Base-by-base conservation (phyloP, 2,113 vertebrate genomes). In the Dasypus novemcinctus region DNA sequence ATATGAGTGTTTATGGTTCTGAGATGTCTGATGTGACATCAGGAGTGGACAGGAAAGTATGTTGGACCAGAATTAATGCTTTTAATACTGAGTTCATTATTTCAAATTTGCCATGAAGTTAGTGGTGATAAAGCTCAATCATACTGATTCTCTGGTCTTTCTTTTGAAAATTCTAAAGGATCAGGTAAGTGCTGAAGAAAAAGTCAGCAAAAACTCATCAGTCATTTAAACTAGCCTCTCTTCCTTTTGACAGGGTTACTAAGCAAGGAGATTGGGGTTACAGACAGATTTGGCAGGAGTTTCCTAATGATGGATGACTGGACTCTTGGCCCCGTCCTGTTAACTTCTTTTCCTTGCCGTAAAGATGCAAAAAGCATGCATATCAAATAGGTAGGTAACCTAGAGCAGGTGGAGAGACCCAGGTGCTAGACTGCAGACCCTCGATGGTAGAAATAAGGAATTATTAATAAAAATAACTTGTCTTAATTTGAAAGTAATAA, bases 161-260 rank as follows among this genome's bases (percentile, higher is more conserved):
- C 54, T 61, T 74, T 61, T 74, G 33, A 93, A 83, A 74, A 49
- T 80, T 90, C 17, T 76, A 69, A 36, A 74, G 72, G 6, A 71
- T 95, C 43, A 93, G 43, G n/a, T 91, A 63, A 90, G 36, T 94
- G 6, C 46, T 72, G 46, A 69, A 90, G 82, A 66, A 76, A 81
- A 85, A 85, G 68, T 88, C 74, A 93, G 61, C 14, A 72, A 64
- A 59, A 43, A 64, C 23, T 79, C 66, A 31, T 61, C 71, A 80
- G 54, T 87, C 52, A 63, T 59, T 78, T 8, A 25, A 7, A 27
- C 61, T 33, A 15, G 36, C 4, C 17, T 64, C 2, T 57, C 41
- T 76, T 66, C 18, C 52, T 76, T 61, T 61, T 63, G 52, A 21
- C 18, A 52, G 81, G 27, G 41, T 64, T 18, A 23, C 41, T 59